Evolutionary conservation across 2,113 vertebrate species (phyloP).

Genomic region (Sialia sialis): DNA sequence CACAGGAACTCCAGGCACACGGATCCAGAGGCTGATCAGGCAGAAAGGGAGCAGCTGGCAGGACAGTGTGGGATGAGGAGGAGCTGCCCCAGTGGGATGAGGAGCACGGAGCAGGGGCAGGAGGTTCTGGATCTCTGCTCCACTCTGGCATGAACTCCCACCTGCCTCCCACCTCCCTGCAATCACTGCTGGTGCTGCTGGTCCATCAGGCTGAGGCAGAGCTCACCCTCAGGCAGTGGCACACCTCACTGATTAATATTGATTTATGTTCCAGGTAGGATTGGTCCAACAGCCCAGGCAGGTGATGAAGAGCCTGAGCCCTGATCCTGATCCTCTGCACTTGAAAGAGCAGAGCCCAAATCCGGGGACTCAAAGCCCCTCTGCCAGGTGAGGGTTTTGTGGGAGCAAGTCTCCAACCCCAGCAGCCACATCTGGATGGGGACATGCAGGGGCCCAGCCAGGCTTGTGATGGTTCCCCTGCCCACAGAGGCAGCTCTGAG

Average conservation of each 20-base stretch:
- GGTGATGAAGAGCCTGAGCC: not conserved
- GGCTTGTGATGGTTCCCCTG: not conserved
- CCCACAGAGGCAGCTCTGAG: not conserved
- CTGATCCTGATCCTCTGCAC: not conserved
- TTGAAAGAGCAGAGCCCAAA: not conserved
- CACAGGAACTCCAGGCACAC: not conserved
- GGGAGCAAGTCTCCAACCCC: accelerated
- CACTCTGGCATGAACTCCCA: not conserved
- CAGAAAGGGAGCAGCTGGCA: not conserved
- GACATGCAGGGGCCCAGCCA: accelerated
- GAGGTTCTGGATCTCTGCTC: not conserved
- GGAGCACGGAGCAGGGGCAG: not conserved
- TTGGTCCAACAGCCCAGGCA: not conserved
- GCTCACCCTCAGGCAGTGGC: not conserved
- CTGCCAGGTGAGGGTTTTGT: not conserved
- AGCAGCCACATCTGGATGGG: not conserved
- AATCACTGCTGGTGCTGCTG: not conserved
- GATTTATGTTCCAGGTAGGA: not conserved
- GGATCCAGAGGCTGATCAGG: not conserved
- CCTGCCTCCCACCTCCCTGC: not conserved
- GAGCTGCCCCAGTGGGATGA: not conserved
- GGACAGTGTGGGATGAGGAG: too few relatives aligned
- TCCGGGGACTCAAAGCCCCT: not conserved
- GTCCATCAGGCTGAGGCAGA: not conserved
- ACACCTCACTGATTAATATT: accelerated